Base-by-base conservation (phyloP, 2,113 vertebrate species). In the Eretmochelys imbricata region DNA sequence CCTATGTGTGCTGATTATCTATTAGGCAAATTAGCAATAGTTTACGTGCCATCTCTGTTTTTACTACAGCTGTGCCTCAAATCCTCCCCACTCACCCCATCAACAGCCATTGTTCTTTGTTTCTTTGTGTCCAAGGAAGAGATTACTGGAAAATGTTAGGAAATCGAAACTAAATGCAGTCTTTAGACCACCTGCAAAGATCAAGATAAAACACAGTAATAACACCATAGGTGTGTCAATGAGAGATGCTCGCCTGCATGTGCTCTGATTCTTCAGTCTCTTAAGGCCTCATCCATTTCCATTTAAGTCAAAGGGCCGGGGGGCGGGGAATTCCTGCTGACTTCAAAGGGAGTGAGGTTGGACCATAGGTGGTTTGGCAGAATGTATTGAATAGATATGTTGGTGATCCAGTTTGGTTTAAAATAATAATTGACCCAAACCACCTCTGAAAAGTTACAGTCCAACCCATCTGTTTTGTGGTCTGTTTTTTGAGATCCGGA, bases 41-140 rank as follows among this genome's bases (percentile, higher is more conserved):
- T 75, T 13, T 51, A 80, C 84, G 24, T 87, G 88, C n/a, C 92
- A 89, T 91, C 88, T 92, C 48, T 29, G 38, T 59, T 94, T 94
- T 92, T 50, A 38, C 54, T 93, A 75, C 53, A 49, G 48, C 86
- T 35, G 42, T 13, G 88, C 51, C 87, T 94, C 42, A 91, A 83
- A 80, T 90, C 42, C 80, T 81, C 8, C 19, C 65, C n/a, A 72
- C 14, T 59, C 27, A 5, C 42, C 75, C 12, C 42, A 78, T 48
- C 42, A 48, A 87, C 46, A 83, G 49, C 20, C 3, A 62, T 1
- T 53, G 10, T 62, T 88, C 82, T 53, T 51, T n/a, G 29, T 35
- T 76, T 88, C 84, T 80, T 5, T 55, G 0, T 54, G 10, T 57
- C 75, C n/a, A 83, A 87, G 69, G 42, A 92, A 87, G 89, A 10